A percentile compares a stretch with the other conserved stretches of the same genome.
phyloP scores from a whole-genome alignment of 2,888 invertebrate genomes.

The Brachypalpus laphriformis region DNA sequence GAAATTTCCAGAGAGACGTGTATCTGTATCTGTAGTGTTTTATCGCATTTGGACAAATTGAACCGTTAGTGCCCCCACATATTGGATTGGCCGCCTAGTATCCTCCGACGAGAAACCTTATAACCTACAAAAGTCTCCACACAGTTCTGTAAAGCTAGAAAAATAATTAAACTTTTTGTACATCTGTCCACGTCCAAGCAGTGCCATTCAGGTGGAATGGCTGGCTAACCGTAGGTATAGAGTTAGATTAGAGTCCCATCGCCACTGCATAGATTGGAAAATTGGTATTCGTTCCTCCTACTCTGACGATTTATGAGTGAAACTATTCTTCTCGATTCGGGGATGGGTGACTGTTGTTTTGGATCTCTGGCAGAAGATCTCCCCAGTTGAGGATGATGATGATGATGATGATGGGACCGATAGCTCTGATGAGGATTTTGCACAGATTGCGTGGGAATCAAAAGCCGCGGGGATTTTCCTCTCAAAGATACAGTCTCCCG shows the following conservation, averaged over 20 bases:
- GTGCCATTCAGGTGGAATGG: conserved; percentile 18
- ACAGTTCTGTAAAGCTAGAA: background rate
- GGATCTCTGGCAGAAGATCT: conserved; percentile 46
- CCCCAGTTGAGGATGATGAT: conserved; percentile 25
- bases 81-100: conserved; percentile 5
- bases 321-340: conserved; percentile 57
- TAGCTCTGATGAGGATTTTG: conserved; percentile 52
- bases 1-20: background rate
- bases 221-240: background rate
- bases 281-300: conserved; percentile 62
- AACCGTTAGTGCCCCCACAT: conserved; percentile 64
- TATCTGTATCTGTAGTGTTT: too few species aligned
- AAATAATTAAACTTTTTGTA: conserved; percentile 69
- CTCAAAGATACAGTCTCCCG: background rate
- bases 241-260: conserved; percentile 17
- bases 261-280: conserved; percentile 7
- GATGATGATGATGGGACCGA: conserved; percentile 50
- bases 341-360: conserved; percentile 53
- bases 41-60: conserved; percentile 64
- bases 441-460: conserved; percentile 70
- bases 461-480: conserved; percentile 60
- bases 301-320: conserved; percentile 64
- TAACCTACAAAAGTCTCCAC: conserved; percentile 65
- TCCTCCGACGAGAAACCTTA: conserved; percentile 57
- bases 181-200: conserved; percentile 43